Percentiles rank a stretch among this genome's conserved stretches.
Evolutionary conservation across 2,888 invertebrate genomes (phyloP).

Genomic region (Rhyacophila evoluta): DNA sequence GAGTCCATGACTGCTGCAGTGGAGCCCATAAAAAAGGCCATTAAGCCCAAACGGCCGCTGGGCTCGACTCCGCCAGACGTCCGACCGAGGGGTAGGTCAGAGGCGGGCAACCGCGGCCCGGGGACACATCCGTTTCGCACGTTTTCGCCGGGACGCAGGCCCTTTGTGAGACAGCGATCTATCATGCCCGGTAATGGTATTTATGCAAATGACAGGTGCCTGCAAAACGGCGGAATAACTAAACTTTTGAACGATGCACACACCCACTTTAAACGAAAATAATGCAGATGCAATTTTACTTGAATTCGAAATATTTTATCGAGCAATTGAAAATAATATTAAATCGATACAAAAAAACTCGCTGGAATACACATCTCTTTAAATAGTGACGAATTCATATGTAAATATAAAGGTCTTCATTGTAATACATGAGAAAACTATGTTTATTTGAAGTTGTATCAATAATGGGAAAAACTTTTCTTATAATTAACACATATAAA

Average conservation of each 20-base stretch:
- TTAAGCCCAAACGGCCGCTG: conserved; percentile 23
- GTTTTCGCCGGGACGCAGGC: conserved; percentile 2
- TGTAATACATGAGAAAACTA: no score
- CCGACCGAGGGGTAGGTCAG: conserved; percentile 25
- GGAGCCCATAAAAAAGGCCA: conserved; percentile 39
- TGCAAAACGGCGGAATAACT: conserved; percentile 1
- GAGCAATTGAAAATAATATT: no score
- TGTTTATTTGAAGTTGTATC: no score
- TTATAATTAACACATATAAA: no score
- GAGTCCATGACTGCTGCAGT: background rate
- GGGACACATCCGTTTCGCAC: conserved; percentile 24
- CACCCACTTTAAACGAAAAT: conserved; percentile 1
- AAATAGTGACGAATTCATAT: no score
- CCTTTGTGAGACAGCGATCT: background rate
- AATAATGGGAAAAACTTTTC: no score
- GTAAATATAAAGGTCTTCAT: no score
- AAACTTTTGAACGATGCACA: background rate
- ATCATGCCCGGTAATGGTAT: conserved; percentile 13
- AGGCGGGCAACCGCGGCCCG: conserved; percentile 21
- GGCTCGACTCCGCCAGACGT: conserved; percentile 29
- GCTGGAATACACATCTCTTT: no score
- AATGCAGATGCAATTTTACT: background rate
- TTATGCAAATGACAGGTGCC: conserved; percentile 22
- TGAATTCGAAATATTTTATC: background rate
- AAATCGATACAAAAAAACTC: no score